A percentile compares a stretch with the other conserved stretches of the same genome.
Evolutionary conservation across 2,888 invertebrate species (phyloP).

Genomic region (Imbricaverruca yamaguchii): DNA sequence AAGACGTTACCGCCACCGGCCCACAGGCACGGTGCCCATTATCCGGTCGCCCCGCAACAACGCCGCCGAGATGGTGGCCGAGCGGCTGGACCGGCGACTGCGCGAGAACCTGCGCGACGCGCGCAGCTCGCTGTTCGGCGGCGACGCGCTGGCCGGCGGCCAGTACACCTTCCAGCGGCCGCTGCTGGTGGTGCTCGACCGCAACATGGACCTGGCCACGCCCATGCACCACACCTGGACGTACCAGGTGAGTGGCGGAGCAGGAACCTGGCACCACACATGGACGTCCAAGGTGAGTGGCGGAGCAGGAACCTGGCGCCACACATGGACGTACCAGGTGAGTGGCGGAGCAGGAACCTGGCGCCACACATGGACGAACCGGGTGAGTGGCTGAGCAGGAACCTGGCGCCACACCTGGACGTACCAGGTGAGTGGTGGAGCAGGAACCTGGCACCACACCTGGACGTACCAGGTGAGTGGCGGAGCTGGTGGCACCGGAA

Average conservation of each 20-base stretch:
- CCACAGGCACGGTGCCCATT: conserved; percentile 71
- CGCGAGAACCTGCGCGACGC: conserved; percentile 94
- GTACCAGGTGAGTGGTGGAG: no score
- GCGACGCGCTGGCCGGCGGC: conserved; percentile 60
- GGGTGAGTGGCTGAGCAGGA: no score
- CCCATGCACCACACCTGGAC: conserved; percentile 99
- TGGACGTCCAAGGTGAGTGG: no score
- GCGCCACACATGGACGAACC: no score
- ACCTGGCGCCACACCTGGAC: no score
- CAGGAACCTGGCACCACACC: no score
- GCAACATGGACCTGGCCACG: conserved; percentile 93
- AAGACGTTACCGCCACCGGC: conserved; percentile 38
- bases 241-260: conserved; percentile 56
- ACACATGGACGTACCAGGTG: no score
- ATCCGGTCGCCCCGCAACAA: conserved; percentile 88
- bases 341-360: no score
- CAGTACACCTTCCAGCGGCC: conserved; percentile 78
- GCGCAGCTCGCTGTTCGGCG: conserved; percentile 88
- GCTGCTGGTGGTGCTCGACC: conserved; percentile 80
- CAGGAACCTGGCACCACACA: no score
- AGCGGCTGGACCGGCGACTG: conserved; percentile 92
- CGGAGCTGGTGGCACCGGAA: no score
- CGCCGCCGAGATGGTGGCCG: conserved; percentile 97
- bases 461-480: no score
- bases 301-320: no score